Evolutionary conservation across 2,113 vertebrate species (phyloP).

Genomic region (Prochilodus magdalenae): DNA sequence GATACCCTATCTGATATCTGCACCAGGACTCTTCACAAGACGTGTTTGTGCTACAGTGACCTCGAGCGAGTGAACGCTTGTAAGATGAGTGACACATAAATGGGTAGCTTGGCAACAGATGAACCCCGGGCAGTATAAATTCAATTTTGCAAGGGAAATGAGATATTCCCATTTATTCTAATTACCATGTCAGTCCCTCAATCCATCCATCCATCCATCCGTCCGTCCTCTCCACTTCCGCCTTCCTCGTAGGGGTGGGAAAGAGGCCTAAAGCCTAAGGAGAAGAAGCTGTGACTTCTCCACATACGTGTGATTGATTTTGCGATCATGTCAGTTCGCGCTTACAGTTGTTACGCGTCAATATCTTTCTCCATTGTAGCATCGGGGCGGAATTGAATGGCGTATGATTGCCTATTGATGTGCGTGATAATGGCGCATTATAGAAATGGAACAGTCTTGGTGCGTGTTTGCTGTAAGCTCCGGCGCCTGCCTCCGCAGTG

Average conservation of each 20-base stretch:
- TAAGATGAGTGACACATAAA: constrained; percentile 67
- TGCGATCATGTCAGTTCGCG: not conserved
- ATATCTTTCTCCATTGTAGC: not conserved
- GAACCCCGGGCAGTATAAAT: constrained; percentile 66
- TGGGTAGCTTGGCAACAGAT: constrained; percentile 67
- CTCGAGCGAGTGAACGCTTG: constrained; percentile 66
- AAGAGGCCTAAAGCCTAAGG: not conserved
- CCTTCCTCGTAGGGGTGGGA: not conserved
- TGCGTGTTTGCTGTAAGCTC: not conserved
- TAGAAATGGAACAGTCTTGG: not conserved
- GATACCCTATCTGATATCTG: constrained; percentile 10
- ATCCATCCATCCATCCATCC: constrained; percentile 36
- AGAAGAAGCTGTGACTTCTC: not conserved
- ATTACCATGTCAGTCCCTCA: constrained; percentile 69
- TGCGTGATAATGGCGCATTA: not conserved
- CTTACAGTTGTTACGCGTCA: not conserved
- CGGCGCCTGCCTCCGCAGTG: not conserved
- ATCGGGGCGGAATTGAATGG: not conserved
- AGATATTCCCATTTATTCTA: constrained; percentile 75
- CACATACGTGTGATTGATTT: not conserved
- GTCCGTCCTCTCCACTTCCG: constrained; percentile 43
- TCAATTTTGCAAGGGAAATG: constrained; percentile 72
- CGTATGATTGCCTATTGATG: constrained; percentile 10
- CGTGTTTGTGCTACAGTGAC: constrained; percentile 6
- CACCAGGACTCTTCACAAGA: not conserved